Base-by-base conservation (phyloP, 2,113 vertebrate species). In the Phyllopteryx taeniolatus region DNA sequence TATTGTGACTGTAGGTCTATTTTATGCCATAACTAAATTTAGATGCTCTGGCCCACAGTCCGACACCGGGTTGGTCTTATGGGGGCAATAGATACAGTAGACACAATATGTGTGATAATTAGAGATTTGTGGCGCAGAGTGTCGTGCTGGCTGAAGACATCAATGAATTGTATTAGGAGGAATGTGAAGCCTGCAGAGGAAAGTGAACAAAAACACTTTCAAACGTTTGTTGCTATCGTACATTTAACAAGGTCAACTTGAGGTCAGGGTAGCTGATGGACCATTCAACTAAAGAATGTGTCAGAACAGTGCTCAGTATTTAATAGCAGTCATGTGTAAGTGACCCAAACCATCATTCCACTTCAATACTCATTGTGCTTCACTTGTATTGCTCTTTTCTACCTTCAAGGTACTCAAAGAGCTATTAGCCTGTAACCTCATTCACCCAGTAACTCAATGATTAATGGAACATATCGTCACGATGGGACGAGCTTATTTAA, bases 301-400 rank as follows among this genome's bases (percentile, higher is more conserved):
- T 73, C 79, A 73, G 13, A 62, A 57, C 64, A 47, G 73, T 5
- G 61, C 81, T 88, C 65, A 67, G 82, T 20, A 8, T 75, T 57
- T 81, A 87, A 88, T 86, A 87, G 85, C 59, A 79, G 84, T 90
- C 90, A 90, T 87, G 90, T 88, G 90, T 71, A 81, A 79, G 87
- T 90, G 49, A 53, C 0, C 7, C 15, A 19, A 8, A 19, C 49
- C 19, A 53, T 17, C 20, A 6, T 20, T 56, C 17, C 49, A 51
- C 19, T 39, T 39, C 35, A 39, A 39, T 39, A 39, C 35, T 39
- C 19, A 9, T 7, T 53, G 5, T 19, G 51, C 51, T 53, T 53
- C 17, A n/a, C 7, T 8, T 15, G 14, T 8, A 20, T 53, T 53
- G 19, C 1, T 8, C 0, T 20, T 51, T 53, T 53, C 51, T 5